These are phyloP conservation scores for Peromyscus eremicus DNA, from an alignment of 2,797 vertebrate species.

Conservation along the genomic window DNA sequence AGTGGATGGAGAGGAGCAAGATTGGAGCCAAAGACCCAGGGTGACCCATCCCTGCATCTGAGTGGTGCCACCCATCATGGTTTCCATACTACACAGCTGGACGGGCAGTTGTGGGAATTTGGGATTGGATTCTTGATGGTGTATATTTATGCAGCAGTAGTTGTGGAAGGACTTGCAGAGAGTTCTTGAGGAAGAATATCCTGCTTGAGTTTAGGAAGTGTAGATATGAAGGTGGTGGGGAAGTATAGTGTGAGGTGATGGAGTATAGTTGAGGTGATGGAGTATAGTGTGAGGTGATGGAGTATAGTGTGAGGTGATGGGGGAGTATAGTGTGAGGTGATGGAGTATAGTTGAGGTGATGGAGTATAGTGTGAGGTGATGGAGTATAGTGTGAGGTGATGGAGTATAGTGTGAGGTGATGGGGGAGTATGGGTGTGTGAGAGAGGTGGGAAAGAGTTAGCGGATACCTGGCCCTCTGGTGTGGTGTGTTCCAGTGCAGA, in stretches of 20 bases:
- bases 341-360: background rate
- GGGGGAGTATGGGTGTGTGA: background rate
- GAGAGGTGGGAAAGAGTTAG: background rate
- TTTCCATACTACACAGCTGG: background rate
- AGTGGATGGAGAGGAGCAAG: background rate
- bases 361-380: too few species aligned
- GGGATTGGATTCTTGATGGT: background rate
- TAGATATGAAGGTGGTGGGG: background rate
- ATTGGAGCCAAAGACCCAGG: background rate
- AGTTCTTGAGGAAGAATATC: background rate
- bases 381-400: background rate
- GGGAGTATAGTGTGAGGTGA: too few species aligned
- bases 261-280: too few species aligned
- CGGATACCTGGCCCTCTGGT: slow-evolving; percentile 71
- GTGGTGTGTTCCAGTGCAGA: slow-evolving; percentile 68
- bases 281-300: background rate
- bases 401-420: background rate
- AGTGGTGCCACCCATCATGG: too few species aligned
- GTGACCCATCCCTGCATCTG: background rate
- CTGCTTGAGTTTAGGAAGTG: background rate
- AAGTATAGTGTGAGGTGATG: background rate
- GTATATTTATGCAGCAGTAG: background rate
- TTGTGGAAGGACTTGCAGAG: background rate
- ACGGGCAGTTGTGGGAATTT: background rate
- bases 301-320: background rate